These are phyloP conservation scores for Rhagonycha fulva DNA, from an alignment of 2,888 invertebrate species.

Conservation along the genomic window DNA sequence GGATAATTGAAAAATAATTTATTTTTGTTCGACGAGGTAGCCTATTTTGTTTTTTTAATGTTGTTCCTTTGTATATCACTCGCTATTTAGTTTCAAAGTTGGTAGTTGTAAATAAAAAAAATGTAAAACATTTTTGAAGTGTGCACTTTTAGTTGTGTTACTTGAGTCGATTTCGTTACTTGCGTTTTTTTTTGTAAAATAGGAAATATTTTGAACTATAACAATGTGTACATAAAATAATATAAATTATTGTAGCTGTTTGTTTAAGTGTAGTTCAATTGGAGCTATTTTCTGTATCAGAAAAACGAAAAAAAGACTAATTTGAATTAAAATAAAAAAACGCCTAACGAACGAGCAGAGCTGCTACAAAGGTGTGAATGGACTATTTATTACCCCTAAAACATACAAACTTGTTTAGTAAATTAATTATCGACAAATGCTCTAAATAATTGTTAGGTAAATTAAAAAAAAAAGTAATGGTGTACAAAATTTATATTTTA, in stretches of 20 bases:
- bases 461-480: not conserved
- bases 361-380: not conserved
- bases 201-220: not conserved
- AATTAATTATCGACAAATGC: slow-evolving; percentile 1
- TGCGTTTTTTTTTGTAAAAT: not conserved
- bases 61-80: not conserved
- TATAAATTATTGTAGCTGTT: slow-evolving; percentile 61
- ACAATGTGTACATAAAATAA: slow-evolving; percentile 8
- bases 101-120: not conserved
- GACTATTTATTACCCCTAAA: not conserved
- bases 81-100: not conserved
- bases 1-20: slow-evolving; percentile 18
- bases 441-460: not conserved
- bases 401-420: not conserved
- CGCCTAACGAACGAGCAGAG: not conserved
- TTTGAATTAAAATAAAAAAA: not conserved
- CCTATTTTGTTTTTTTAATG: slow-evolving; percentile 2
- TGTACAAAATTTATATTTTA: not conserved
- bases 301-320: slow-evolving; percentile 7
- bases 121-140: not conserved
- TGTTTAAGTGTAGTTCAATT: slow-evolving; percentile 17
- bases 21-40: slow-evolving; percentile 8
- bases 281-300: slow-evolving; percentile 28
- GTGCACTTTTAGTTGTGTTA: not conserved
- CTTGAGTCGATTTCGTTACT: not conserved